Conservation (phyloP, 2,113 vertebrate species). For the Xenotilapia leptura region DNA sequence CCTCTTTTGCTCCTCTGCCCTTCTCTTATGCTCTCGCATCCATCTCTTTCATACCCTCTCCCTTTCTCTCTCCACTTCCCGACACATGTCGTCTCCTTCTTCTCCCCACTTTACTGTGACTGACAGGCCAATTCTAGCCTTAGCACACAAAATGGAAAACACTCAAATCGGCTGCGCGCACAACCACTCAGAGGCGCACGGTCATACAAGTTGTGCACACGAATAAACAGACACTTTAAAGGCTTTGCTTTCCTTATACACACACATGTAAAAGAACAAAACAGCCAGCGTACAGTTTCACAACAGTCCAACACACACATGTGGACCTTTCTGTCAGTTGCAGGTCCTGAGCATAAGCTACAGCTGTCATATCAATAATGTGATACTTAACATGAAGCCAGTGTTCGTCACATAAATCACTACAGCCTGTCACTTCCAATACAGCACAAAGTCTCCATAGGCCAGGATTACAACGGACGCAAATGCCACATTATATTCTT, state of each 20-base stretch:
- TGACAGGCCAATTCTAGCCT: slow-evolving; percentile 54
- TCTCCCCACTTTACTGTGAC: slow-evolving; percentile 39
- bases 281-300: not conserved
- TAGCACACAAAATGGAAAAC: slow-evolving; percentile 16
- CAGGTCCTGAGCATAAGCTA: slow-evolving; percentile 1
- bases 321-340: not conserved
- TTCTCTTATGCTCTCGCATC: slow-evolving; percentile 8
- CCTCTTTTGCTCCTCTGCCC: not conserved
- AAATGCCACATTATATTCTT: slow-evolving; percentile 16
- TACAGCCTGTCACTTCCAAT: slow-evolving; percentile 23
- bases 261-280: not conserved
- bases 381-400: slow-evolving; percentile 37
- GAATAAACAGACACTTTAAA: not conserved
- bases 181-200: not conserved
- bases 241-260: not conserved
- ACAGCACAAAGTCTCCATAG: not conserved
- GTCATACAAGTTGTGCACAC: not conserved
- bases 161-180: not conserved
- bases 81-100: slow-evolving; percentile 48
- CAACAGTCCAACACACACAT: not conserved
- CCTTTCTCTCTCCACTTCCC: not conserved
- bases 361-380: slow-evolving; percentile 42
- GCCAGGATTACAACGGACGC: not conserved
- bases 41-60: slow-evolving; percentile 24
- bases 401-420: slow-evolving; percentile 41